phyloP scores from a whole-genome alignment of 2,797 vertebrate genomes.

The Sebastes flavidus region DNA sequence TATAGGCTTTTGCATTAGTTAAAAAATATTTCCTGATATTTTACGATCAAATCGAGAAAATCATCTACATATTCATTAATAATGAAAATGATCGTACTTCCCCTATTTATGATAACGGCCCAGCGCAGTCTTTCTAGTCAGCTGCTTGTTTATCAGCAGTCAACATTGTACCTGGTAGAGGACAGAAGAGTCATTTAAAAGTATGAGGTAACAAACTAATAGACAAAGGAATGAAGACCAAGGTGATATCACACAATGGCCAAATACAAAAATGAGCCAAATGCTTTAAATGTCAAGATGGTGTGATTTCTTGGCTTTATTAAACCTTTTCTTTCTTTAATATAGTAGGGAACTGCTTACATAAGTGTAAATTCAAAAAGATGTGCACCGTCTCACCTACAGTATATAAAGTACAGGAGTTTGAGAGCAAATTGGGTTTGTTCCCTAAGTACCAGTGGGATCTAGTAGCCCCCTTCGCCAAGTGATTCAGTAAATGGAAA shows the following conservation, averaged over 20 bases:
- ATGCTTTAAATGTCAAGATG: not conserved
- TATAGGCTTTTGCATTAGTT: too few species aligned
- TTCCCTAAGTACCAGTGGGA: slow-evolving; percentile 53
- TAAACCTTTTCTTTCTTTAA: not conserved
- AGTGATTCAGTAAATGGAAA: slow-evolving; percentile 68
- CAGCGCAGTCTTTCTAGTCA: not conserved
- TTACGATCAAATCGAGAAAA: too few species aligned
- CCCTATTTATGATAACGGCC: not conserved
- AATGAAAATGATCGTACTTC: not conserved
- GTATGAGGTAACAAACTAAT: not conserved
- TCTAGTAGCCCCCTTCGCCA: slow-evolving; percentile 44
- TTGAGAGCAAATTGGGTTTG: slow-evolving; percentile 51
- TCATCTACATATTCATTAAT: not conserved
- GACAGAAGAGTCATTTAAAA: not conserved
- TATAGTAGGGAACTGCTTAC: not conserved
- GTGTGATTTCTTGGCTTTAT: not conserved
- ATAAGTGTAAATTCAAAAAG: slow-evolving; percentile 26
- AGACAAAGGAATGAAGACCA: not conserved
- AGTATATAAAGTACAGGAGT: slow-evolving; percentile 25
- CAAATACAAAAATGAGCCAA: not conserved
- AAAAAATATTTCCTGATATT: too few species aligned
- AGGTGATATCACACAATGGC: not conserved
- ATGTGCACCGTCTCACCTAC: slow-evolving; percentile 21
- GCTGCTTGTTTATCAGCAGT: not conserved
- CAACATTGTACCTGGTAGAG: not conserved